phyloP scores from a whole-genome alignment of 2,797 vertebrate genomes.

The Platalea minor region DNA sequence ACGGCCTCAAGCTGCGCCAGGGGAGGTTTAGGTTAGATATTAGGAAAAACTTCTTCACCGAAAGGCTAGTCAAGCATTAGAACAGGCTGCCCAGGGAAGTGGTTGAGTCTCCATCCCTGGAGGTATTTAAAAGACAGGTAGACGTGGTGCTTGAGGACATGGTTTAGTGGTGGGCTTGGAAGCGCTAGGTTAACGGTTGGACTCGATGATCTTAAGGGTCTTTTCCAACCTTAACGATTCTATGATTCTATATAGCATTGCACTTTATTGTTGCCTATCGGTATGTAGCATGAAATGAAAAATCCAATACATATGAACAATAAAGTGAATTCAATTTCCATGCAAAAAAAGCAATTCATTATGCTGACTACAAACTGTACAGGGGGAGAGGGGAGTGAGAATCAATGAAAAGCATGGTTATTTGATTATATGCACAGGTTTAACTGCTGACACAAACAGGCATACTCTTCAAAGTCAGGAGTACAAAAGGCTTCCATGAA shows the following conservation, averaged over 20 bases:
- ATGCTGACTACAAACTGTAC: not conserved
- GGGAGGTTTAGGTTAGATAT: no score
- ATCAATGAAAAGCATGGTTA: not conserved
- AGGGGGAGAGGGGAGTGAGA: not conserved
- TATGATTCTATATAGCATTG: not conserved
- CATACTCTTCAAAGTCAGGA: not conserved
- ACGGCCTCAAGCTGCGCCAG: no score
- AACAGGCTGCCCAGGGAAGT: no score
- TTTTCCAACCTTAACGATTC: no score
- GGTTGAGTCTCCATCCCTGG: no score
- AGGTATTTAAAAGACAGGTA: no score
- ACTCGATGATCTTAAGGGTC: no score
- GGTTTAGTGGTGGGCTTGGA: no score
- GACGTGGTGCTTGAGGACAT: no score
- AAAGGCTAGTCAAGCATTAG: no score
- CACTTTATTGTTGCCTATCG: not conserved
- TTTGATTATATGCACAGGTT: not conserved
- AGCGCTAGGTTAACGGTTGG: no score
- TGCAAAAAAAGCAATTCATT: not conserved
- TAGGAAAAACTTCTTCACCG: no score
- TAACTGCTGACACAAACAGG: slow-evolving; percentile 6
- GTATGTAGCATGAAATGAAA: not conserved
- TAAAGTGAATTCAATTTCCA: not conserved
- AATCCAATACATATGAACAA: not conserved
- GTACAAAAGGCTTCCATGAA: not conserved